Evolutionary conservation across 2,113 vertebrate species (phyloP), one percentile per base, ranked within the genome.

Genomic region (Smithornis capensis): DNA sequence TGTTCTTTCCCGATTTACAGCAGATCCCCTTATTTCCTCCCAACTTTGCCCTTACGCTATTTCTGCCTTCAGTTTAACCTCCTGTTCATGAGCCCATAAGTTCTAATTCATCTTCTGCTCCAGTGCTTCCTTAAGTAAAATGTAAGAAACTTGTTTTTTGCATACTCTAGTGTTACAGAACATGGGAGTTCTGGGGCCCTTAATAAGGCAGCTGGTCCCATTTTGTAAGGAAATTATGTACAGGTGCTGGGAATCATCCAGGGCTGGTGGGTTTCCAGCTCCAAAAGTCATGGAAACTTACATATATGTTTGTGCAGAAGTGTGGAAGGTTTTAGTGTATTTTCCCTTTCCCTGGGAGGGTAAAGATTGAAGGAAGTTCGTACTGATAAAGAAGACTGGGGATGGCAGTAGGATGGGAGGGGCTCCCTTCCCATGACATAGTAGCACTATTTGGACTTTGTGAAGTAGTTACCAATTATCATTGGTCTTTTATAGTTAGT

Each of bases 121-220:
- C 31, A 64, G 28, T 64, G 49, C 37, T 90, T 82, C 50, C 57
- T 76, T 57, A 83, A 83, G 53, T 57, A 95, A 91, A 82, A 92
- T 57, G 40, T 69, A 75, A 83, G 71, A 89, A 63, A 7, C 57
- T 76, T 90, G 0, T 82, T 91, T 70, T 64, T 87, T 40, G 53
- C 56, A 25, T 27, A 17, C 31, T 42, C 44, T 35, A 55, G 13
- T 37, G 31, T 60, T 79, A 75, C 7, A 59, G 29, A 87, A 19
- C 57, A 79, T 53, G 23, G 35, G 74, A 62, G 67, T 85, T 87
- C 64, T 68, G 75, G 50, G 85, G 25, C 67, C 70, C 49, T 95
- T 91, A 76, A 91, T 91, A 94, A 93, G 19, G 74, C 94, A 95
- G 87, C 82, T 91, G 85, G 75, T 76, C 75, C 59, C 31, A 68